Percentiles rank a stretch among this genome's conserved stretches.
Conservation (phyloP, 2,797 vertebrate species). For the Lagocephalus sceleratus region DNA sequence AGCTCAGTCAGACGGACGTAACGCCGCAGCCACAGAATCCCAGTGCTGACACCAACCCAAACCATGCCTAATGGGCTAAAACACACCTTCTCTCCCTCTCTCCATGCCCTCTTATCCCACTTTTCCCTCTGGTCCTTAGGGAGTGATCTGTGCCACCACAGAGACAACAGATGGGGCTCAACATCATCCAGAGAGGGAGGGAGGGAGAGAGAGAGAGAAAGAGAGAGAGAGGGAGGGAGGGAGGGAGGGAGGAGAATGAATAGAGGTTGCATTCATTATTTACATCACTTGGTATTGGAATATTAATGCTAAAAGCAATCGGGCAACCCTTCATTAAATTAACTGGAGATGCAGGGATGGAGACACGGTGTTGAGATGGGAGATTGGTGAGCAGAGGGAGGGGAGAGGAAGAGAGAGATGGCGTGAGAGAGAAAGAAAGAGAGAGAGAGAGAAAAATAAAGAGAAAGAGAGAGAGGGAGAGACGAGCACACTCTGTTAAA, state of each 20-base stretch:
- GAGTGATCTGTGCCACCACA: constrained; percentile 70
- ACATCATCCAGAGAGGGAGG: constrained; percentile 69
- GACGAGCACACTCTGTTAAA: constrained; percentile 74
- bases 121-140: constrained; percentile 62
- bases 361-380: constrained; percentile 47
- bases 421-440: constrained; percentile 32
- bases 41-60: constrained; percentile 24
- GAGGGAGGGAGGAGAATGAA: constrained; percentile 62
- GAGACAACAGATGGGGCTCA: constrained; percentile 79
- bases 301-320: constrained; percentile 92
- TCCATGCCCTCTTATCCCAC: constrained; percentile 61
- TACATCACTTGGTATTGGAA: constrained; percentile 81
- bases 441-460: constrained; percentile 41
- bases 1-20: constrained; percentile 8
- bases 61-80: constrained; percentile 27
- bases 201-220: constrained; percentile 61
- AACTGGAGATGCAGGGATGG: constrained; percentile 74
- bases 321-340: constrained; percentile 83
- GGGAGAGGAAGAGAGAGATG: constrained; percentile 45
- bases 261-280: constrained; percentile 83
- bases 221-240: constrained; percentile 52
- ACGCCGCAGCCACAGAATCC: constrained; percentile 32
- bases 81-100: constrained; percentile 34
- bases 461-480: constrained; percentile 32
- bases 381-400: constrained; percentile 23